These are phyloP conservation scores for Gryllus bimaculatus DNA, from an alignment of 1,140 invertebrate genomes.

Conservation along the genomic window DNA sequence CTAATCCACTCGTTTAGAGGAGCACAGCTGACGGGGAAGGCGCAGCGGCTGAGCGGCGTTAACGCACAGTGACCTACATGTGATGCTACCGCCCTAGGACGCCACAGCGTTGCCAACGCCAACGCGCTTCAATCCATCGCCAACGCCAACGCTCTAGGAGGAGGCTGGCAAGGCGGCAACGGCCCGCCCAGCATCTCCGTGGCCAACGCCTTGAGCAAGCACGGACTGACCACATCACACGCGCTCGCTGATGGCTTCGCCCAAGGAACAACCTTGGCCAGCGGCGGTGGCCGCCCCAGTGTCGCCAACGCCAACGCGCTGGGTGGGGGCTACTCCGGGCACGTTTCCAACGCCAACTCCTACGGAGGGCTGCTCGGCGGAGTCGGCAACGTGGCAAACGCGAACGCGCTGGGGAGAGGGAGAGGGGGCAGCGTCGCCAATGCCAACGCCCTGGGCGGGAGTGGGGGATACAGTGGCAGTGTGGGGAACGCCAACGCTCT, in stretches of 20 bases:
- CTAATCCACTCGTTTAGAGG: too few relatives aligned
- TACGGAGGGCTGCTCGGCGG: too few relatives aligned
- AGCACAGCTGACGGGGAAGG: not conserved
- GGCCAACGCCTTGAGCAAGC: not conserved
- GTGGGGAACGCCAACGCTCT: slow-evolving; percentile 2
- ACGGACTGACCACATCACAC: not conserved
- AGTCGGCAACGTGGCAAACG: too few relatives aligned
- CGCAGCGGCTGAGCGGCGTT: not conserved
- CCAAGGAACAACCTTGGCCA: not conserved
- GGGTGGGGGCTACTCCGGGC: not conserved
- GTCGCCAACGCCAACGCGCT: not conserved
- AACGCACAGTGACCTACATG: not conserved
- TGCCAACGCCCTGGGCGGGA: too few relatives aligned
- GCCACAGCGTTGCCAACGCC: not conserved
- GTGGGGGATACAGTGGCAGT: too few relatives aligned
- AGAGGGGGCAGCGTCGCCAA: too few relatives aligned
- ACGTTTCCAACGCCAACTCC: not conserved
- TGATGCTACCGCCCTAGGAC: not conserved
- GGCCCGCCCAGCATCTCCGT: not conserved
- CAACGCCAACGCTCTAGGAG: not conserved
- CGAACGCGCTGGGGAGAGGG: too few relatives aligned
- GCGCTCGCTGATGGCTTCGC: not conserved
- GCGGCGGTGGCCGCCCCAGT: not conserved
- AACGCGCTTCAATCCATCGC: not conserved
- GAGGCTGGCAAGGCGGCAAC: not conserved